phyloP scores from a whole-genome alignment of 2,797 vertebrate genomes.

The Phyllotis vaccarum region DNA sequence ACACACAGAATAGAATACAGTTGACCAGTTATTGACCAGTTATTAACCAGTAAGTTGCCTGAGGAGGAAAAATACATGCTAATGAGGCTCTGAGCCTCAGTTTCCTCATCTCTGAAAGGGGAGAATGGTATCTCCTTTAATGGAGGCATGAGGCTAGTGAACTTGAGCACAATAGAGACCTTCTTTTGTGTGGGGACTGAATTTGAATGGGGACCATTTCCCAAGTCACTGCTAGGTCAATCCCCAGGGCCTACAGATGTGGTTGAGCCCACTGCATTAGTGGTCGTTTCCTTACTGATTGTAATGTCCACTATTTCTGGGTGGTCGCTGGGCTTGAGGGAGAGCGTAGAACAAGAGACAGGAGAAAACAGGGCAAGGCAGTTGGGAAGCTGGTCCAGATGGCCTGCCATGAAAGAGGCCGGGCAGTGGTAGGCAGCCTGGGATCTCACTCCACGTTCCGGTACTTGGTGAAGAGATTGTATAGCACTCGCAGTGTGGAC shows the following conservation, averaged over 20 bases:
- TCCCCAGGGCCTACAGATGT: neutral
- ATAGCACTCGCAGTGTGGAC: slow-evolving; percentile 96
- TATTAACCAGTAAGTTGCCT: neutral
- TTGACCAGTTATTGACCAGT: neutral
- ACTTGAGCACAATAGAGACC: neutral
- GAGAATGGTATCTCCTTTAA: neutral
- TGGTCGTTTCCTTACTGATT: slow-evolving; percentile 61
- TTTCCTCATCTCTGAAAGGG: slow-evolving; percentile 42
- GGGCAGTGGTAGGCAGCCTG: neutral
- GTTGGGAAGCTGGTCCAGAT: slow-evolving; percentile 44
- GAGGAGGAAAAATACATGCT: slow-evolving; percentile 11
- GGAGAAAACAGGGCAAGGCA: slow-evolving; percentile 70
- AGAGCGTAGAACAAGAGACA: slow-evolving; percentile 22
- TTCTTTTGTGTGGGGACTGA: neutral
- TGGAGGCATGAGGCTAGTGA: neutral
- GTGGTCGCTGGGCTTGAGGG: slow-evolving; percentile 56
- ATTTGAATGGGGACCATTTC: neutral
- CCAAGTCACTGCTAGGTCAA: neutral
- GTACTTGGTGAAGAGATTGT: slow-evolving; percentile 98
- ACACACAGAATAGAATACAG: neutral
- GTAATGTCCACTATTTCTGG: slow-evolving; percentile 56
- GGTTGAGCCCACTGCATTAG: slow-evolving; percentile 36
- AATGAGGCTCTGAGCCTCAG: slow-evolving; percentile 9
- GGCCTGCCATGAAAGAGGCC: neutral
- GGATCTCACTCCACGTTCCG: slow-evolving; percentile 94